Base-by-base conservation (phyloP, 2,888 invertebrate genomes). In the Ophion costatus region DNA sequence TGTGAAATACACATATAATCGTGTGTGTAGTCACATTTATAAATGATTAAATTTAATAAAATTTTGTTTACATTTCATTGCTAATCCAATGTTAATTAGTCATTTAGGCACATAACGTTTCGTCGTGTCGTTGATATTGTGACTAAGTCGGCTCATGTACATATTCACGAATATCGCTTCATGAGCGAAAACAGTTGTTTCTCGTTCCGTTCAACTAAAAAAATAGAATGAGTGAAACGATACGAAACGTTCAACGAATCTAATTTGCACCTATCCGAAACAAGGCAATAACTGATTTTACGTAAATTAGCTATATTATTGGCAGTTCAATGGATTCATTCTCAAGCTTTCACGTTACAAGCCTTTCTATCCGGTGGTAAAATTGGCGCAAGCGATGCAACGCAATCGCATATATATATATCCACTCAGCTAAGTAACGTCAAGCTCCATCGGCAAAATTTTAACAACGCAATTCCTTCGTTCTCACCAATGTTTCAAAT, bases 81-180 rank as follows among this genome's bases (percentile, higher is more conserved):
- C 77, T 85, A 83, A 84, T 80, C 78, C 77, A 84, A 88, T 86
- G 77, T 87, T 80, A 85, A 86, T 71, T 80, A 80, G 80, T 80
- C 84, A 83, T 86, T 73, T 89, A 89, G 89, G 89, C 89, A 89
- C 89, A 88, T 86, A 88, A 89, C 86, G 86, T 88, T 89, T 89
- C 87, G 80, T 87, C 85, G 79, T 84, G 61, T 82, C 70, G 64
- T 77, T 71, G 38, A 84, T 83, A 86, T 81, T 70, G 81, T 83
- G 74, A 82, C 70, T 73, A 74, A 75, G 78, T 85, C 59, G 74
- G 42, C 71, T 75, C 24, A 29, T 59, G 10, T 66, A 57, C 61
- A 74, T 57, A 57, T 76, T 70, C 42, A 70, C 29, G 42, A 64
- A 64, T 57, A 51, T 71, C 38, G 51, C 56, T 73, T 22, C n/a